These are phyloP conservation scores for Achatina immaculata DNA, from an alignment of 1,140 invertebrate genomes.

Conservation along the genomic window DNA sequence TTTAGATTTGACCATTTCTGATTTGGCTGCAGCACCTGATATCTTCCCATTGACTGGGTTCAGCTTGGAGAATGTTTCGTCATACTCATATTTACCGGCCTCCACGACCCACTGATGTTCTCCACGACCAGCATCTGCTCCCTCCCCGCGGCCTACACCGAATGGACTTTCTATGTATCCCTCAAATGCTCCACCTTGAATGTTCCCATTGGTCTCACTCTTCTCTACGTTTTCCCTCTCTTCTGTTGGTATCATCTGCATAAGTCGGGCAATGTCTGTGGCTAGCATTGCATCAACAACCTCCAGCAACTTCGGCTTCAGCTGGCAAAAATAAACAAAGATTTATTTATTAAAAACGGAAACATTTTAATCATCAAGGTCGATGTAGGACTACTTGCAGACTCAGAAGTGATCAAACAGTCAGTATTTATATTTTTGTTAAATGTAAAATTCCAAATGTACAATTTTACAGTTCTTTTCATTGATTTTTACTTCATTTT, in stretches of 20 bases:
- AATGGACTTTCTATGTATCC: constrained; percentile 91
- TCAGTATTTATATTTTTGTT: no score
- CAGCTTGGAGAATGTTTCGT: constrained; percentile 88
- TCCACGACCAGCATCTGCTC: constrained; percentile 94
- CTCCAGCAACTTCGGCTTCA: constrained; percentile 95
- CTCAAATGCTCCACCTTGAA: constrained; percentile 80
- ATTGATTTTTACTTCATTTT: no score
- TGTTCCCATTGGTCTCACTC: constrained; percentile 42
- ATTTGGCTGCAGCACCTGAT: constrained; percentile 91
- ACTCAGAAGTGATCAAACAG: no score
- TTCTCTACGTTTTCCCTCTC: constrained; percentile 71
- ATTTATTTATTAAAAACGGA: no score
- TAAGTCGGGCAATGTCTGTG: constrained; percentile 93
- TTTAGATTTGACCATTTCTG: constrained; percentile 97
- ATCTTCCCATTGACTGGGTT: constrained; percentile 94
- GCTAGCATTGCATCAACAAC: constrained; percentile 96
- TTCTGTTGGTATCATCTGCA: constrained; percentile 95
- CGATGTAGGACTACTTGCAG: no score
- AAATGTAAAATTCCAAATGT: no score
- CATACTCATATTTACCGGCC: constrained; percentile 89
- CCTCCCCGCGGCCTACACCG: constrained; percentile 95
- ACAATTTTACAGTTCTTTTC: no score
- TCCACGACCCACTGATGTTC: constrained; percentile 97
- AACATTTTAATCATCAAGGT: no score
- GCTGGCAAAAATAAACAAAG: constrained; percentile 7